Conservation (phyloP, 2,888 invertebrate species). For the Drosophila borealis region DNA sequence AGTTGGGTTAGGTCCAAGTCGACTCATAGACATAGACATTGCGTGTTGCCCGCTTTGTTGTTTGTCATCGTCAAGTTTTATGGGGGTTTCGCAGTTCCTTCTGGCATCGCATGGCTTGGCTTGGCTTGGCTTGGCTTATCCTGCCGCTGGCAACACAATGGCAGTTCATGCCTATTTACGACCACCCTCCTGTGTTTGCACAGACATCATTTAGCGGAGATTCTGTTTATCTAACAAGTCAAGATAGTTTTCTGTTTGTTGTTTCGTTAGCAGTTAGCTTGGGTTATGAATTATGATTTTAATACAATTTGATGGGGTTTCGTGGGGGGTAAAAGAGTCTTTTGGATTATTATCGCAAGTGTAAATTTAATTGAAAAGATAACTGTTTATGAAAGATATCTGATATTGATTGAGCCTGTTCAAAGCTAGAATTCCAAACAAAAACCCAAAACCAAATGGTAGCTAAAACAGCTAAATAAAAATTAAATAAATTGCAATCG, state of each 20-base stretch:
- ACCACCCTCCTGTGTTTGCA: slow-evolving; percentile 42
- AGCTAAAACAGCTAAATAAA: no score
- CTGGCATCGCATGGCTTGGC: slow-evolving; percentile 10
- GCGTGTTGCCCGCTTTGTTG: slow-evolving; percentile 53
- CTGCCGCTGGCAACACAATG: slow-evolving; percentile 51
- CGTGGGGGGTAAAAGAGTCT: slow-evolving; percentile 10
- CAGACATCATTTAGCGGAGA: slow-evolving; percentile 42
- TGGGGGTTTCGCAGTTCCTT: slow-evolving; percentile 50
- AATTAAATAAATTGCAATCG: no score
- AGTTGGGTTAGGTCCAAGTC: slow-evolving; percentile 67
- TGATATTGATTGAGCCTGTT: no score
- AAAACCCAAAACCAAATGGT: no score
- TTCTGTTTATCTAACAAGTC: slow-evolving; percentile 39
- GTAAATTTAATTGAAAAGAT: no score
- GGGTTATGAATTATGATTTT: slow-evolving; percentile 53
- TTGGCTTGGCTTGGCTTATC: slow-evolving; percentile 49
- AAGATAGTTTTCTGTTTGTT: slow-evolving; percentile 26
- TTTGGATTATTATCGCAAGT: slow-evolving; percentile 10
- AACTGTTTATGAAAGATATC: no score
- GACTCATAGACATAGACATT: slow-evolving; percentile 25
- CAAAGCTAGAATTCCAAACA: no score
- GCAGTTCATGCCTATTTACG: slow-evolving; percentile 64
- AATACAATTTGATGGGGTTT: slow-evolving; percentile 33
- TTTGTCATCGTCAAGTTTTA: slow-evolving; percentile 75
- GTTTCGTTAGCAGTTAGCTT: slow-evolving; percentile 42